Base-by-base conservation (phyloP, 2,113 vertebrate species). In the Strigops habroptila region DNA sequence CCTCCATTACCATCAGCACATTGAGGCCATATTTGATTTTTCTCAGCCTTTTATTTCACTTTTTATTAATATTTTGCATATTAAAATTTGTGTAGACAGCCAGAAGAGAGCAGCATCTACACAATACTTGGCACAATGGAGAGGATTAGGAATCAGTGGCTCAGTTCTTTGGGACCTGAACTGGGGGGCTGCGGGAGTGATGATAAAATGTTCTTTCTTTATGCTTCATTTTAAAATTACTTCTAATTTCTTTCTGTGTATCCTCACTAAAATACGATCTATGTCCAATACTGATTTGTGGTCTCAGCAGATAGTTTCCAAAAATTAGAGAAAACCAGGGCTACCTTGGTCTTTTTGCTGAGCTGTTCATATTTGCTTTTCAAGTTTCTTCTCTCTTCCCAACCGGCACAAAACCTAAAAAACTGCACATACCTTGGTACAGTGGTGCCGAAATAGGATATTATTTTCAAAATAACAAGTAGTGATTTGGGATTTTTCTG, bases 51-150 rank as follows among this genome's bases (percentile, higher is more conserved):
- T 94, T 88, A 93, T 91, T 95, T 92, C 49, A 81, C 51, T 86
- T 96, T 96, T 95, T 95, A 87, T 90, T 93, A 96, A 75, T 48
- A 88, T 88, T 97, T 96, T 97, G 84, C 93, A 96, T 97, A 96
- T 96, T 97, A 96, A 97, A 96, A 90, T 92, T 94, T 96, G 96
- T 96, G 87, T 94, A 95, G 97, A 92, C 96, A 97, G 97, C 96
- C 97, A 97, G 97, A 97, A 97, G 97, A 97, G 97, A 97, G 97
- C 97, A 97, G 96, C 95, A 97, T 93, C 94, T 97, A 95, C 97
- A 97, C 96, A 96, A 97, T 93, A 71, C 97, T 97, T 4, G 27
- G 67, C 91, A 78, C 84, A 86, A 80, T 71, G 77, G 75, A 91
- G 78, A 96, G 60, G 62, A 94, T 95, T 89, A 96, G 63, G 71